Conservation (phyloP, 2,888 invertebrate genomes). For the Troilus luridus region DNA sequence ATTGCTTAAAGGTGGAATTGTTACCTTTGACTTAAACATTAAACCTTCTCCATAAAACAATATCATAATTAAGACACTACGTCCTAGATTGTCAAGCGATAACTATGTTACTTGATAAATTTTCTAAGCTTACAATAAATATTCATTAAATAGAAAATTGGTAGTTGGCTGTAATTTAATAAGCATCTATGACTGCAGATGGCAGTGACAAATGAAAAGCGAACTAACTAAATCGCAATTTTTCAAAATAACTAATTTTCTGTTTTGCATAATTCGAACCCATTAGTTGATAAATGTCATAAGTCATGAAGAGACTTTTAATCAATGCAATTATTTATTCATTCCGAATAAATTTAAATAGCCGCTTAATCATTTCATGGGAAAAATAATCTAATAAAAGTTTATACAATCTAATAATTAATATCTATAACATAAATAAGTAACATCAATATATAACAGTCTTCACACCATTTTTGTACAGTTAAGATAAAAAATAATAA, state of each 20-base stretch:
- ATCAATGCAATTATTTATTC: background rate
- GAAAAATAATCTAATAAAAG: background rate
- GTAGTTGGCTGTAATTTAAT: background rate
- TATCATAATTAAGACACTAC: background rate
- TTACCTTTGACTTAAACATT: too few species aligned
- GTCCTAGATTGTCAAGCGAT: background rate
- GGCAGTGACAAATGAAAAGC: background rate
- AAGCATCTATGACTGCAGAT: background rate
- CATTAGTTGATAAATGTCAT: background rate
- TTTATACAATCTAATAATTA: background rate
- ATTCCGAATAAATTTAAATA: background rate
- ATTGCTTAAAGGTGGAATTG: too few species aligned
- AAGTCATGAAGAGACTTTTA: background rate
- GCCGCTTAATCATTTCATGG: constrained; percentile 1
- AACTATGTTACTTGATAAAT: background rate
- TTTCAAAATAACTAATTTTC: background rate
- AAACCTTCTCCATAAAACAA: too few species aligned
- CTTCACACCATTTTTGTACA: too few species aligned
- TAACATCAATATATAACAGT: background rate
- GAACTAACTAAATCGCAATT: background rate
- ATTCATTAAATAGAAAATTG: background rate
- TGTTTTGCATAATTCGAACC: background rate
- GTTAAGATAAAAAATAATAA: too few species aligned
- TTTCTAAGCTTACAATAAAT: background rate
- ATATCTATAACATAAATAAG: background rate